Evolutionary conservation across 2,888 invertebrate species (phyloP).

Genomic region (Aspidiotus destructor): DNA sequence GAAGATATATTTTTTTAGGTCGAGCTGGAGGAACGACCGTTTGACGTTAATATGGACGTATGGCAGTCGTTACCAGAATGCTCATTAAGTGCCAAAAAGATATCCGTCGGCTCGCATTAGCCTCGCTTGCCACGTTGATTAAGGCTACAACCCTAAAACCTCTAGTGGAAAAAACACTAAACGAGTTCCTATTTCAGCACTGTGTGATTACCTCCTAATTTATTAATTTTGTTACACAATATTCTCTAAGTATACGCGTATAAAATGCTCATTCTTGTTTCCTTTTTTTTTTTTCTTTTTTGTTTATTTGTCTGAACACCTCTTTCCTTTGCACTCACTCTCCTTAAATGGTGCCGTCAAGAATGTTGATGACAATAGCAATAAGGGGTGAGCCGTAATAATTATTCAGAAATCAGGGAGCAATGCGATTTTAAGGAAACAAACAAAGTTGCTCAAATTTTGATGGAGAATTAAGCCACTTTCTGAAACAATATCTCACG

Average conservation of each 20-base stretch:
- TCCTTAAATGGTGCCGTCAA: too few species aligned
- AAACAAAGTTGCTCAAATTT: too few species aligned
- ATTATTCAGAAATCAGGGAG: too few species aligned
- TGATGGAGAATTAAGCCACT: too few species aligned
- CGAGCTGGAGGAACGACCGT: constrained; percentile 21
- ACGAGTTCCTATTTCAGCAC: constrained; percentile 26
- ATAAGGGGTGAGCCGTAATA: too few species aligned
- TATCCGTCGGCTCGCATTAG: constrained; percentile 27
- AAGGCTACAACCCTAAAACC: neutral
- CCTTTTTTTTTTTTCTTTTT: neutral
- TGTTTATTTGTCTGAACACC: neutral
- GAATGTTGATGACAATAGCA: too few species aligned
- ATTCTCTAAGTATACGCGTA: constrained; percentile 13
- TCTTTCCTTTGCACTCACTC: neutral
- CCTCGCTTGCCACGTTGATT: neutral
- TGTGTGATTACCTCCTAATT: constrained; percentile 29
- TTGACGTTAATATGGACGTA: constrained; percentile 6
- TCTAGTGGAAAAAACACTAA: constrained; percentile 3
- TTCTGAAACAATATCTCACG: too few species aligned
- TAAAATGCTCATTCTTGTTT: neutral
- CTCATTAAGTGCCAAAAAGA: constrained; percentile 14
- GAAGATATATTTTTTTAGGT: constrained; percentile 6
- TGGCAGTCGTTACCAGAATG: constrained; percentile 15
- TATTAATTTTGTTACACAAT: constrained; percentile 10
- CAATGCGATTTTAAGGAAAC: too few species aligned